Percentiles rank a stretch among this genome's conserved stretches.
Conservation (phyloP, 64 coral and sea anemone species). For the Acropora tenuis region DNA sequence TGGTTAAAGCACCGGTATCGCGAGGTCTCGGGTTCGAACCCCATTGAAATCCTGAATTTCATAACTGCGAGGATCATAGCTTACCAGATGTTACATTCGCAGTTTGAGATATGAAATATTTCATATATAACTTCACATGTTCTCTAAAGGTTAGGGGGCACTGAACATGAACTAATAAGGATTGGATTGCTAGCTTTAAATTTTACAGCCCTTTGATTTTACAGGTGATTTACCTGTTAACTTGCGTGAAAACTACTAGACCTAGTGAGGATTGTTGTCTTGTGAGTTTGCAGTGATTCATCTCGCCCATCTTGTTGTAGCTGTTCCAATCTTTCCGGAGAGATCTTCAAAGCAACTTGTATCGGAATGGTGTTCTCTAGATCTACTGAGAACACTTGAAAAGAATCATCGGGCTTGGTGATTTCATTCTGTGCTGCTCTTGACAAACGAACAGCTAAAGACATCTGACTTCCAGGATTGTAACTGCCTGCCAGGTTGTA, state of each 20-base stretch:
- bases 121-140: neutral
- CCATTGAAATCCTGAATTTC: neutral
- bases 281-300: constrained; percentile 17
- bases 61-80: neutral
- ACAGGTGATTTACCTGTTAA: too few relatives aligned
- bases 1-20: too few relatives aligned
- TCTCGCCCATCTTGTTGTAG: neutral
- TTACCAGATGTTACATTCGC: too few relatives aligned
- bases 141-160: neutral
- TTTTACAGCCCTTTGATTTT: neutral
- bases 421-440: too few relatives aligned
- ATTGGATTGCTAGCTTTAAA: neutral
- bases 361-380: too few relatives aligned
- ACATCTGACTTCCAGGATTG: constrained; percentile 16
- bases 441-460: neutral
- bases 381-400: too few relatives aligned
- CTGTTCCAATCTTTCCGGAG: neutral
- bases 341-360: too few relatives aligned
- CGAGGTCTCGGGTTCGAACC: too few relatives aligned
- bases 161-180: neutral
- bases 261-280: neutral
- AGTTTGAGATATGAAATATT: too few relatives aligned
- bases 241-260: too few relatives aligned
- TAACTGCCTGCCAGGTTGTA: constrained; percentile 6
- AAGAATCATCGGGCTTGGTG: too few relatives aligned